A percentile compares a stretch with the other conserved stretches of the same genome.
Evolutionary conservation across 2,797 vertebrate genomes (phyloP).

Genomic region (Helostoma temminkii): DNA sequence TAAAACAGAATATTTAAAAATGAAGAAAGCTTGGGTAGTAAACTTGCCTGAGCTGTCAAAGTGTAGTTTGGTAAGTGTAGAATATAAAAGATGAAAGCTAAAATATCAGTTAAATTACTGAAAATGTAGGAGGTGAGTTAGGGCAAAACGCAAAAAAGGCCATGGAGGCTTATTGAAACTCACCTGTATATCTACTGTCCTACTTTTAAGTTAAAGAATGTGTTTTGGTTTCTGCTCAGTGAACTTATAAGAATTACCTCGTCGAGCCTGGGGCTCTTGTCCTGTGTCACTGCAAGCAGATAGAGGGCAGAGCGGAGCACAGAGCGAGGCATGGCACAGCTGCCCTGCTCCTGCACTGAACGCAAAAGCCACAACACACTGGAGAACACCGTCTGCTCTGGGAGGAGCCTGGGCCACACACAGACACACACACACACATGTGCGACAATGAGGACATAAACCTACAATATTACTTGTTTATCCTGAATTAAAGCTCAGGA

Average conservation of each 20-base stretch:
- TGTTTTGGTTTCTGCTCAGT: neutral
- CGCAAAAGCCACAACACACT: constrained; percentile 85
- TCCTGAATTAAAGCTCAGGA: too few relatives aligned
- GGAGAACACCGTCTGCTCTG: constrained; percentile 87
- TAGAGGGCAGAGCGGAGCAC: constrained; percentile 90
- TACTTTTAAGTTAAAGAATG: neutral
- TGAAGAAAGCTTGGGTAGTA: neutral
- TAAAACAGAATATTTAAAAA: neutral
- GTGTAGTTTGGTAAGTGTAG: neutral
- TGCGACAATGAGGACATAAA: neutral
- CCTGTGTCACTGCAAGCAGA: constrained; percentile 90
- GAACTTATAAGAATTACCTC: constrained; percentile 75
- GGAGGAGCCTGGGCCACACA: constrained; percentile 87
- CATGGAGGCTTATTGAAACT: neutral
- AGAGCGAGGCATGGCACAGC: constrained; percentile 74
- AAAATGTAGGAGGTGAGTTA: constrained; percentile 1
- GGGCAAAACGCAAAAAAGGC: neutral
- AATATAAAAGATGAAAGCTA: neutral
- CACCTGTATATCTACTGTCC: neutral
- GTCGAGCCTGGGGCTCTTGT: constrained; percentile 82
- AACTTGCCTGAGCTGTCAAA: neutral
- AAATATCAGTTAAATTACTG: neutral
- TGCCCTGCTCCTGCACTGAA: constrained; percentile 84
- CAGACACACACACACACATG: constrained; percentile 50
- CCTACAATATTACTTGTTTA: neutral